A percentile compares a stretch with the other conserved stretches of the same genome.
Conservation (phyloP, 92 coral and sea anemone species). For the Palythoa grandis region DNA sequence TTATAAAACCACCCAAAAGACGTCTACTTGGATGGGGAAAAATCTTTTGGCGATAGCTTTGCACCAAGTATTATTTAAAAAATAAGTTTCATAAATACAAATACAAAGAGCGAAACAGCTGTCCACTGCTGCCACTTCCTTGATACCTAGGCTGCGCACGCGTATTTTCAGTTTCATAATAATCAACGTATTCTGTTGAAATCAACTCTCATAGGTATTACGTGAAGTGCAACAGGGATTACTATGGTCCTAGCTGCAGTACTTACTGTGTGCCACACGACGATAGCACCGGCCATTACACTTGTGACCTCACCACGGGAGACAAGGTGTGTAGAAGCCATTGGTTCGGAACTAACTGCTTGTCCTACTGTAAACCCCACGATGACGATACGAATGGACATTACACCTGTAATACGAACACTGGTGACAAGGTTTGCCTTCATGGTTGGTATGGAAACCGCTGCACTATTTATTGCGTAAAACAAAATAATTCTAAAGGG, state of each 20-base stretch:
- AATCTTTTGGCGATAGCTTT: too few relatives aligned
- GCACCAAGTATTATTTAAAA: too few relatives aligned
- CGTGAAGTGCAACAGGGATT: conserved; percentile 79
- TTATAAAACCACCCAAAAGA: too few relatives aligned
- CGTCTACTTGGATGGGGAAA: too few relatives aligned
- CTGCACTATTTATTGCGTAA: conserved; percentile 61
- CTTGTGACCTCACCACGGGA: conserved; percentile 68
- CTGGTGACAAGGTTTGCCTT: conserved; percentile 61
- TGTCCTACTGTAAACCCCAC: conserved; percentile 48
- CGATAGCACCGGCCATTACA: conserved; percentile 74
- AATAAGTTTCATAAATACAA: too few relatives aligned
- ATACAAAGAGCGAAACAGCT: too few relatives aligned
- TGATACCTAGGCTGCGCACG: too few relatives aligned
- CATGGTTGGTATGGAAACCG: conserved; percentile 72
- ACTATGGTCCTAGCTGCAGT: conserved; percentile 81
- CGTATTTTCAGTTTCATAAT: too few relatives aligned
- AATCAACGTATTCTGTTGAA: not conserved
- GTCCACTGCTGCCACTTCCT: too few relatives aligned
- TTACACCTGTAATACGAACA: conserved; percentile 58
- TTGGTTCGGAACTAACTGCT: conserved; percentile 63
- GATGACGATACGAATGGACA: conserved; percentile 54
- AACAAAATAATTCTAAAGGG: conserved; percentile 56
- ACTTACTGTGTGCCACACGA: conserved; percentile 72
- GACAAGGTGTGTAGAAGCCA: conserved; percentile 58
- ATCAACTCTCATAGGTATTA: conserved; percentile 43